phyloP scores from a whole-genome alignment of 2,113 vertebrate species.

The Bufo bufo region DNA sequence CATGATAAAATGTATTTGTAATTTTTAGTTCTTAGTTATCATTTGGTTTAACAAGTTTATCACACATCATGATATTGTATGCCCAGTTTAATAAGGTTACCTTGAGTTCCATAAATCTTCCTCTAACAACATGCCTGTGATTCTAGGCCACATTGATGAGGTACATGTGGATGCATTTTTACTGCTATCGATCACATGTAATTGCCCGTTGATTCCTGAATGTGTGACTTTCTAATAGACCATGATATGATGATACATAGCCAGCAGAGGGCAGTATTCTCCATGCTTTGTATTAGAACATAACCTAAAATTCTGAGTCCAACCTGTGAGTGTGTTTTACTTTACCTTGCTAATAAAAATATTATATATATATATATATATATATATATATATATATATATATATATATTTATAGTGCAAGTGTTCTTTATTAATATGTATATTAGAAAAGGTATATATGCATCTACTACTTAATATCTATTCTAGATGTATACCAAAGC shows the following conservation, averaged over 20 bases:
- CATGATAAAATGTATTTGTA: not conserved
- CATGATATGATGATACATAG: slow-evolving; percentile 59
- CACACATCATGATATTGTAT: slow-evolving; percentile 75
- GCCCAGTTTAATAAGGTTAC: slow-evolving; percentile 81
- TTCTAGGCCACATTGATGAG: slow-evolving; percentile 72
- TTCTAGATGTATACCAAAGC: not conserved
- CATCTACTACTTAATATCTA: not conserved
- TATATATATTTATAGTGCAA: not conserved
- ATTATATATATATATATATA: not conserved
- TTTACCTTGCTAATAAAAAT: not conserved
- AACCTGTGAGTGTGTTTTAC: not conserved
- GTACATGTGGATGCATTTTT: slow-evolving; percentile 77
- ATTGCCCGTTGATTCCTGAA: slow-evolving; percentile 73
- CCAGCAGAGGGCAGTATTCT: slow-evolving; percentile 72
- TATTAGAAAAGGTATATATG: not conserved
- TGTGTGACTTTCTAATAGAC: slow-evolving; percentile 64
- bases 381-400: not conserved
- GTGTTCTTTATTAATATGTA: not conserved
- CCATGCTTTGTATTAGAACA: slow-evolving; percentile 59
- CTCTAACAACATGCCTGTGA: slow-evolving; percentile 73
- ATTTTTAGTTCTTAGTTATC: not conserved
- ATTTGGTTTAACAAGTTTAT: slow-evolving; percentile 50
- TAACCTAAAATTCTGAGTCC: not conserved
- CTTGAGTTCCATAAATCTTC: slow-evolving; percentile 78
- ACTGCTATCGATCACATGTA: slow-evolving; percentile 81